A percentile compares a stretch with the other conserved stretches of the same genome.
These are phyloP conservation scores for Synchiropus splendidus DNA, from an alignment of 2,113 vertebrate species.

Conservation along the genomic window DNA sequence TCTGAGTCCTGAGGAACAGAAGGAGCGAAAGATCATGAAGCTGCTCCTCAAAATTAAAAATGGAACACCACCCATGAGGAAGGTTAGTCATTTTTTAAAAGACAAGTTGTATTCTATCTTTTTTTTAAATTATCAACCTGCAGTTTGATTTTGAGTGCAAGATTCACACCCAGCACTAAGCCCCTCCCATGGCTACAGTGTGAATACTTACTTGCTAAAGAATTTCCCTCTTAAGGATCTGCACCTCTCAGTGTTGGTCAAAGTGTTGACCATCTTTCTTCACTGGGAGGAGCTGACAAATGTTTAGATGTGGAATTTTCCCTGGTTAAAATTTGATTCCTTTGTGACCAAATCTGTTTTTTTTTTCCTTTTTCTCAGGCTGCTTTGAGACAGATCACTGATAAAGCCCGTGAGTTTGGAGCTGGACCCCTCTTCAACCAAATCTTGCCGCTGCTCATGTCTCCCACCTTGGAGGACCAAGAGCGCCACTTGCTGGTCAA, in stretches of 20 bases:
- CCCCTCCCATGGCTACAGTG: slow-evolving; percentile 18
- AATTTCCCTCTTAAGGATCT: slow-evolving; percentile 1
- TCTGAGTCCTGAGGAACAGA: slow-evolving; percentile 94
- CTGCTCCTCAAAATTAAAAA: slow-evolving; percentile 97
- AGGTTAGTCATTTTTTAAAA: slow-evolving; percentile 64
- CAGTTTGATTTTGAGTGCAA: slow-evolving; percentile 7
- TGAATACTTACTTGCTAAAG: slow-evolving; percentile 30
- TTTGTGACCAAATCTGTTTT: neutral
- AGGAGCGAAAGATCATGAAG: slow-evolving; percentile 99
- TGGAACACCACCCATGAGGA: slow-evolving; percentile 97
- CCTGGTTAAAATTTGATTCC: neutral
- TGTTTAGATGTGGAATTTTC: neutral
- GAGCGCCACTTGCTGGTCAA: slow-evolving; percentile 97
- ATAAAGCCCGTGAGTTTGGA: slow-evolving; percentile 96
- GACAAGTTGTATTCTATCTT: too few relatives aligned
- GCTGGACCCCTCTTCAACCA: slow-evolving; percentile 96
- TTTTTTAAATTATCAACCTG: too few relatives aligned
- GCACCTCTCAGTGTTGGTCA: slow-evolving; percentile 14
- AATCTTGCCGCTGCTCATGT: slow-evolving; percentile 95
- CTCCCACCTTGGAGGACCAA: slow-evolving; percentile 95
- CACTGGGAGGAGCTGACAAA: slow-evolving; percentile 13
- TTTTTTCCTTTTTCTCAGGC: slow-evolving; percentile 63
- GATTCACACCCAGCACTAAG: slow-evolving; percentile 24
- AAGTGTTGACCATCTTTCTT: neutral
- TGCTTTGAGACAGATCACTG: slow-evolving; percentile 92